Evolutionary conservation across 1,140 invertebrate species (phyloP).

Genomic region (Sitodiplosis mosellana): DNA sequence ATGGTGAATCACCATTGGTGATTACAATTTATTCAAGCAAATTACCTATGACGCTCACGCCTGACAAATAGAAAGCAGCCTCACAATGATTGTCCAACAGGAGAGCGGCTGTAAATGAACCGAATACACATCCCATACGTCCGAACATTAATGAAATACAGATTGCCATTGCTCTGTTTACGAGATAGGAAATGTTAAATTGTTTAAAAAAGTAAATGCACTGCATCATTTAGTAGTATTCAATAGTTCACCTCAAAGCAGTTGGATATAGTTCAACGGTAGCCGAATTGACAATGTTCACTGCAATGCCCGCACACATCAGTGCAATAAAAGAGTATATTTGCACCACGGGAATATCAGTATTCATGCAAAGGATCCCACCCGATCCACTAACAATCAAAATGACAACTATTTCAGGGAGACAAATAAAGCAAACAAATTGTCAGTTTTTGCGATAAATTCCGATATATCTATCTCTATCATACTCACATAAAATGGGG

Average conservation of each 20-base stretch:
- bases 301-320: constrained; percentile 7
- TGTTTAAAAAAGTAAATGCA: too few species aligned
- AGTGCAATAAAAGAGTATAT: constrained; percentile 6
- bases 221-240: too few species aligned
- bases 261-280: constrained; percentile 12
- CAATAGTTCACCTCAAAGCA: neutral
- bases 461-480: neutral
- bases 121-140: constrained; percentile 10
- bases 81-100: constrained; percentile 11
- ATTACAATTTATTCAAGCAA: too few species aligned
- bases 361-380: too few species aligned
- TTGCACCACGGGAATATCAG: neutral
- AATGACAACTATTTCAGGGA: too few species aligned
- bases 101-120: constrained; percentile 9
- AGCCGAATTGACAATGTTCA: constrained; percentile 8
- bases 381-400: too few species aligned
- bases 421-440: too few species aligned
- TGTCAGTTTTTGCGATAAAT: too few species aligned
- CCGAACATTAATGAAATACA: constrained; percentile 13
- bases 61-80: constrained; percentile 8
- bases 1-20: too few species aligned
- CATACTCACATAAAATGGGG: constrained; percentile 7
- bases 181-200: constrained; percentile 4
- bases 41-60: too few species aligned
- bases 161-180: constrained; percentile 15